These are phyloP conservation scores for Leuciscus idus DNA, from an alignment of 2,113 vertebrate genomes.

Conservation along the genomic window DNA sequence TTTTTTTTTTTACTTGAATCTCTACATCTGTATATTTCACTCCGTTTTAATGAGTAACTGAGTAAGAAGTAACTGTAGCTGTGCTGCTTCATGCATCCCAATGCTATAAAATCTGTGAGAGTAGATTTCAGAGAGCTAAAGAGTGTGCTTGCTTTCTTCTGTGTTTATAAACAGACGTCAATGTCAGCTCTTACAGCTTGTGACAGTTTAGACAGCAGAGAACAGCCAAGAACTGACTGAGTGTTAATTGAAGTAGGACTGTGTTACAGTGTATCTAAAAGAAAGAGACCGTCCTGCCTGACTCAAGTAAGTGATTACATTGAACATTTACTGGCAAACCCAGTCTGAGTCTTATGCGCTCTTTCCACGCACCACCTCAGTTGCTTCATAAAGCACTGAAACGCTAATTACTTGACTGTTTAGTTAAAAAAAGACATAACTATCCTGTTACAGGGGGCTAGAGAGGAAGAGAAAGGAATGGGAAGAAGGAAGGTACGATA, in stretches of 20 bases:
- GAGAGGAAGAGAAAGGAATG: not conserved
- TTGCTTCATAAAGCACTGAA: conserved; percentile 33
- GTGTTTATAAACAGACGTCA: conserved; percentile 44
- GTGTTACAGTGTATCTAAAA: not conserved
- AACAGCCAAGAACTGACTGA: conserved; percentile 26
- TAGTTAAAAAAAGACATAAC: conserved; percentile 13
- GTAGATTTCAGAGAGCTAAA: conserved; percentile 18
- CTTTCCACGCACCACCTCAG: conserved; percentile 26
- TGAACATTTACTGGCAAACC: conserved; percentile 34
- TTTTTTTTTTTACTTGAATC: not conserved
- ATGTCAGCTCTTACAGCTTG: conserved; percentile 34
- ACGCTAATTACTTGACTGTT: conserved; percentile 29
- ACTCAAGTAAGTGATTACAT: conserved; percentile 27
- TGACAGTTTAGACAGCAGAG: conserved; percentile 34
- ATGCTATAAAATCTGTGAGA: conserved; percentile 27
- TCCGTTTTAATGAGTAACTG: not conserved
- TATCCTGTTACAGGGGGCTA: conserved; percentile 19
- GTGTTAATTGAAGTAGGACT: conserved; percentile 31
- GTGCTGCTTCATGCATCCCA: conserved; percentile 18
- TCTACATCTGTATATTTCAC: not conserved
- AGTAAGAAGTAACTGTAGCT: conserved; percentile 20
- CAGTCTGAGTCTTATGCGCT: conserved; percentile 3
- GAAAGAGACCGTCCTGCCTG: conserved; percentile 23
- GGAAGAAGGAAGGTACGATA: conserved; percentile 19
- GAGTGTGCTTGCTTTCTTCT: conserved; percentile 18